Evolutionary conservation across 2,888 invertebrate genomes (phyloP).

Genomic region (Tromatobia lineatoria): DNA sequence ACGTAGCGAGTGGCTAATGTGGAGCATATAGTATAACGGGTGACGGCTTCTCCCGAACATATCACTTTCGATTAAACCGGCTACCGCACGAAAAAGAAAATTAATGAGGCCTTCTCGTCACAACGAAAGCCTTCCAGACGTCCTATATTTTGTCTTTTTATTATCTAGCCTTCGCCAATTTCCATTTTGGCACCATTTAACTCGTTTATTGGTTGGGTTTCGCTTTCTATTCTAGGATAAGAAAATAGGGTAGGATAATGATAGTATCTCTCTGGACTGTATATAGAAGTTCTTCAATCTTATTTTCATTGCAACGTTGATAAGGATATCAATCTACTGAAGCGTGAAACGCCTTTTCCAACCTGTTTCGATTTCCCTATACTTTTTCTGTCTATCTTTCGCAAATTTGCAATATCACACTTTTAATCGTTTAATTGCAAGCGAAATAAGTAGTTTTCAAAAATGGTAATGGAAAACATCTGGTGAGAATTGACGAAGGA

Average conservation of each 20-base stretch:
- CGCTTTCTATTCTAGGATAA: background rate
- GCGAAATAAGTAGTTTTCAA: no score
- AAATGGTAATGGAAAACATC: no score
- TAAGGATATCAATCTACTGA: background rate
- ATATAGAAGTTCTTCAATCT: background rate
- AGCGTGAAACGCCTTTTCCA: background rate
- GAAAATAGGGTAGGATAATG: background rate
- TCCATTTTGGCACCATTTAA: background rate
- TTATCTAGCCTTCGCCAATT: background rate
- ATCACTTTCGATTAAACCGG: conserved; percentile 5
- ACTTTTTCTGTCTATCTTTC: no score
- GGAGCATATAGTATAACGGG: background rate
- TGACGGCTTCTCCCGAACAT: conserved; percentile 11
- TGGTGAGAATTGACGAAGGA: no score
- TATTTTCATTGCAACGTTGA: background rate
- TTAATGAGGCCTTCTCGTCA: conserved; percentile 21
- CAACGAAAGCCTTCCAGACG: conserved; percentile 15
- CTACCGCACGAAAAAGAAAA: conserved; percentile 8
- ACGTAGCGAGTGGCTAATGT: background rate
- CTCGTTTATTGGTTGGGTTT: background rate
- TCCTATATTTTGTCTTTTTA: background rate
- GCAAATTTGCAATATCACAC: no score
- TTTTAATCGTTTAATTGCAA: no score
- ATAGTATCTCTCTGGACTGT: background rate
- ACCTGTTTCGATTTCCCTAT: background rate